Evolutionary conservation across 2,797 vertebrate genomes (phyloP).

Genomic region (Gymnoscopelus microlampas): DNA sequence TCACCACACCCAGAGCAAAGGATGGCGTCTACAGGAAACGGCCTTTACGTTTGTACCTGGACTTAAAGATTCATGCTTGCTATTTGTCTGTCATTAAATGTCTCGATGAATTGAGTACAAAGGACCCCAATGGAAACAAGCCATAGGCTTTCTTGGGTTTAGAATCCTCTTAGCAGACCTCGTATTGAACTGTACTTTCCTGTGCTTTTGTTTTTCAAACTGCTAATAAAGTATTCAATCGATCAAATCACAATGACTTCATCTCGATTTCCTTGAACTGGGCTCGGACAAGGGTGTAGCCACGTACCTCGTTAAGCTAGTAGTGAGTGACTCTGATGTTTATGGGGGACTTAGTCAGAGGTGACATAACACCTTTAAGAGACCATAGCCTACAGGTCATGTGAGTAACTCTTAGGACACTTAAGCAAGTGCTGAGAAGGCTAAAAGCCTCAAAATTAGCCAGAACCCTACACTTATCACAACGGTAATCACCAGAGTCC

Average conservation of each 20-base stretch:
- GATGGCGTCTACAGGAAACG: constrained; percentile 40
- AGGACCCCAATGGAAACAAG: too few relatives aligned
- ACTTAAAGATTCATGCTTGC: constrained; percentile 22
- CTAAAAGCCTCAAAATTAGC: constrained; percentile 45
- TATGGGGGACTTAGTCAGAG: constrained; percentile 42
- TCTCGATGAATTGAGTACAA: too few relatives aligned
- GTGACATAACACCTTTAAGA: constrained; percentile 49
- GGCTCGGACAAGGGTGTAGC: not conserved
- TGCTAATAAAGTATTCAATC: too few relatives aligned
- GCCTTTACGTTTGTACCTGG: constrained; percentile 18
- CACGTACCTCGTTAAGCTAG: constrained; percentile 1
- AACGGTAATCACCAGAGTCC: constrained; percentile 31
- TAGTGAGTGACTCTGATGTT: constrained; percentile 33
- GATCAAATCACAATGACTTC: constrained; percentile 25
- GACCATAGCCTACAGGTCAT: constrained; percentile 18
- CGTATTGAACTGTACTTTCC: too few relatives aligned
- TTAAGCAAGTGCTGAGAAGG: constrained; percentile 36
- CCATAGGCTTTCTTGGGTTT: too few relatives aligned
- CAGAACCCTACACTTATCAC: constrained; percentile 48
- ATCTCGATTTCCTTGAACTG: constrained; percentile 24
- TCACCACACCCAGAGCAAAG: constrained; percentile 23
- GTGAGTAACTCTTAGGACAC: too few relatives aligned
- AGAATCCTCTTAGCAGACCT: too few relatives aligned
- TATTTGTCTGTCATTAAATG: not conserved
- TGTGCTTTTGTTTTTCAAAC: too few relatives aligned